Evolutionary conservation across 2,888 invertebrate genomes (phyloP), one percentile per base, ranked within the genome.

Genomic region (Agonopterix alstromeriana): DNA sequence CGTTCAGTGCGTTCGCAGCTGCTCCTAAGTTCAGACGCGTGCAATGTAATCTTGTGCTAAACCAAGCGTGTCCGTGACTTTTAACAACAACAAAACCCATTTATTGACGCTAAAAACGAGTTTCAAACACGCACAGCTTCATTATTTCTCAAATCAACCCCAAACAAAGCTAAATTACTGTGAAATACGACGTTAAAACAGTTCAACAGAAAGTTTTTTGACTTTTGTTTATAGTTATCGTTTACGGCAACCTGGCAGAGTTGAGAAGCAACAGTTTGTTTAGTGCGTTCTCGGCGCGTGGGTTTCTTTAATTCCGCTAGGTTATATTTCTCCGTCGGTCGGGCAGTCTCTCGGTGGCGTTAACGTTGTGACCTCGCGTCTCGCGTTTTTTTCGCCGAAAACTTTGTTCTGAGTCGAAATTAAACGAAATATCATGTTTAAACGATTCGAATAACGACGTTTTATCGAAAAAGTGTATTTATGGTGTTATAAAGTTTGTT

Each of bases 241-340:
- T 53, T 8, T 54, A 27, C 27, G 64, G 56, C 63, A 78, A 83
- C 71, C 78, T 69, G 72, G 61, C 77, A 52, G 70, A 82, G 68
- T 84, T 78, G 42, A 55, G 63, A 60, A 61, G 72, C 75, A 71
- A 68, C 73, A 75, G 73, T 67, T 71, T 75, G 70, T 65, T 63
- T 54, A 54, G 61, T 58, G 63, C 54, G 56, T 54, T 63, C 55
- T 62, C 51, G 57, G 42, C 60, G 73, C 73, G 73, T 72, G 74
- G 69, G 67, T 61, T 69, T 63, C 63, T 77, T 76, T 63, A 56
- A 82, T 77, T 82, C 70, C 58, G 83, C 67, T 62, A 72, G 79
- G 76, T 86, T 81, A 84, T 84, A 83, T 71, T 77, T 71, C 66
- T 72, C 62, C 73, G 69, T 67, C 68, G 65, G 63, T 58, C 67